Percentiles rank a stretch among this genome's conserved stretches.
phyloP scores from a whole-genome alignment of 2,797 vertebrate genomes.

The Cirrhinus molitorella region DNA sequence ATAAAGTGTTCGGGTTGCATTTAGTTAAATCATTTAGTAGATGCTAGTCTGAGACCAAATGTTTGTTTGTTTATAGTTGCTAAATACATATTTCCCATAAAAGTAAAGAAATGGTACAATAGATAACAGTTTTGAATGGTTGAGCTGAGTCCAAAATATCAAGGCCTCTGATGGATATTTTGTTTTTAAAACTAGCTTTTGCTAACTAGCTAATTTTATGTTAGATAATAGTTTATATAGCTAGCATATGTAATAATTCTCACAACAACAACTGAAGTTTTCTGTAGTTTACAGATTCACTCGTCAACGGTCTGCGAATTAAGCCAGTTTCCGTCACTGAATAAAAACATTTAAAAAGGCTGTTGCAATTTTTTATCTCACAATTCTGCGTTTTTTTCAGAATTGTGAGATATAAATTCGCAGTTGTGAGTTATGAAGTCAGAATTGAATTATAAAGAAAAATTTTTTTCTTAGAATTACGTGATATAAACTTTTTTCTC shows the following conservation, averaged over 20 bases:
- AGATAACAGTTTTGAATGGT: background rate
- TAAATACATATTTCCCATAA: background rate
- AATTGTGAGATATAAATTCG: too few species aligned
- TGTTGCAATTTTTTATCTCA: too few species aligned
- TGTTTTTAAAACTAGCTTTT: background rate
- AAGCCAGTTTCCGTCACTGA: too few species aligned
- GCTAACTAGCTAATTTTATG: background rate
- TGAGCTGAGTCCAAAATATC: background rate
- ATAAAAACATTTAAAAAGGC: too few species aligned
- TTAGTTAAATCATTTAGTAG: background rate
- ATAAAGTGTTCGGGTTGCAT: background rate
- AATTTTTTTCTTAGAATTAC: too few species aligned
- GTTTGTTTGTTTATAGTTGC: too few species aligned
- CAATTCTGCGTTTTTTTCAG: too few species aligned
- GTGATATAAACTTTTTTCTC: too few species aligned
- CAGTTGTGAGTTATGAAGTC: too few species aligned
- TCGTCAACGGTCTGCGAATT: too few species aligned
- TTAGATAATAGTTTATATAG: background rate
- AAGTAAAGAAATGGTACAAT: background rate
- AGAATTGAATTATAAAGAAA: too few species aligned
- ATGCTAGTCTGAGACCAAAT: background rate
- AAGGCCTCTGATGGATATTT: background rate
- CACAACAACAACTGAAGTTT: background rate
- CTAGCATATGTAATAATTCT: background rate
- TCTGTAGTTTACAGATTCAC: background rate